Evolutionary conservation across 92 coral and sea anemone species (phyloP).

Genomic region (Palythoa heliodiscus): DNA sequence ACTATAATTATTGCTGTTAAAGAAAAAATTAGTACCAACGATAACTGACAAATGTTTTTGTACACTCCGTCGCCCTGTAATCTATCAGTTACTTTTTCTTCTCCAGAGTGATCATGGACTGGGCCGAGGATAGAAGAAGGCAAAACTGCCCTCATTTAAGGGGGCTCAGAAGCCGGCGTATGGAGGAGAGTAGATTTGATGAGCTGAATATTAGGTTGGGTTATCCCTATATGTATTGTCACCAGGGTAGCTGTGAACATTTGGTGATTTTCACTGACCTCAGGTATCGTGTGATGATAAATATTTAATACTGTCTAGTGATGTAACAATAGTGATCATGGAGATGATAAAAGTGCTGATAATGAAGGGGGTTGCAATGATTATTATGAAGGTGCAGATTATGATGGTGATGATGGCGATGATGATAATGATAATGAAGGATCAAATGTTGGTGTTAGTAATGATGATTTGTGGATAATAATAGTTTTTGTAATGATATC

Average conservation of each 20-base stretch:
- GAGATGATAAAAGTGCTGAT: background rate
- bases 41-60: too few relatives aligned
- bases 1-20: too few relatives aligned
- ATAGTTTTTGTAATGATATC: too few relatives aligned
- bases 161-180: constrained; percentile 60
- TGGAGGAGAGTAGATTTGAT: constrained; percentile 85
- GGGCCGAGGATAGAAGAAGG: constrained; percentile 80
- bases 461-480: background rate
- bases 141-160: constrained; percentile 65
- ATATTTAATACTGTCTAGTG: background rate
- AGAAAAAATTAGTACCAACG: too few relatives aligned
- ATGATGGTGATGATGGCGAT: background rate
- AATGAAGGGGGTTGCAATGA: background rate
- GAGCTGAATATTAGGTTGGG: constrained; percentile 84
- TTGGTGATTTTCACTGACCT: constrained; percentile 86
- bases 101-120: constrained; percentile 75
- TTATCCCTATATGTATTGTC: constrained; percentile 89
- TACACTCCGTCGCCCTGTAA: too few relatives aligned
- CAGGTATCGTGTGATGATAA: constrained; percentile 53
- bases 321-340: background rate
- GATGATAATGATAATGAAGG: background rate
- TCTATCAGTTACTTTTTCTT: background rate
- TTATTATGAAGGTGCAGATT: background rate
- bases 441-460: background rate
- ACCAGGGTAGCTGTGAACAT: constrained; percentile 98